Conservation (phyloP, 1,140 invertebrate genomes). For the Drosophila lacertosa region DNA sequence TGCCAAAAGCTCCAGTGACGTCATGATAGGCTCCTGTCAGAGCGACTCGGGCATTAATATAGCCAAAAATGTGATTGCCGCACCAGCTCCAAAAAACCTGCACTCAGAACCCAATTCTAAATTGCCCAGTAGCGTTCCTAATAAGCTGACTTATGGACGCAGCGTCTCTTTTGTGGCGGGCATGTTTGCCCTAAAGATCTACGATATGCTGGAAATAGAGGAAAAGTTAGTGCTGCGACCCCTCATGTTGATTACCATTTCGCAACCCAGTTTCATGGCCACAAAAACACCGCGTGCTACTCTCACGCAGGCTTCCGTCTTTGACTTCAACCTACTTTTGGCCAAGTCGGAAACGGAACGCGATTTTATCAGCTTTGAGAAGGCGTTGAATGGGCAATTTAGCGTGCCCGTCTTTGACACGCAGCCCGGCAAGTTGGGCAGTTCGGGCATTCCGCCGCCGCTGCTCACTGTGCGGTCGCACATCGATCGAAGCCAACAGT, state of each 20-base stretch:
- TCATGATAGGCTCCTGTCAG: slow-evolving; percentile 36
- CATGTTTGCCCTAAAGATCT: slow-evolving; percentile 65
- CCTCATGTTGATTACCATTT: slow-evolving; percentile 58
- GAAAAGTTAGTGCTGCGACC: slow-evolving; percentile 33
- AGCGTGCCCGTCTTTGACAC: slow-evolving; percentile 66
- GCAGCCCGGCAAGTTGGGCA: slow-evolving; percentile 56
- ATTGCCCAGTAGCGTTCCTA: neutral
- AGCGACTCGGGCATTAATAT: slow-evolving; percentile 66
- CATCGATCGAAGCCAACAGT: slow-evolving; percentile 47
- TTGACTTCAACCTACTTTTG: slow-evolving; percentile 63
- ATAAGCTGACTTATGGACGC: slow-evolving; percentile 45
- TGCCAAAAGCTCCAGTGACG: slow-evolving; percentile 30
- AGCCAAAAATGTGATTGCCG: neutral
- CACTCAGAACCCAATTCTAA: neutral
- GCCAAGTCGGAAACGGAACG: neutral
- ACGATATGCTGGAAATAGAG: slow-evolving; percentile 48
- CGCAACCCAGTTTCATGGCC: slow-evolving; percentile 76
- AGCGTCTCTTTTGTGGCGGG: slow-evolving; percentile 79
- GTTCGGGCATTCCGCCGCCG: slow-evolving; percentile 72
- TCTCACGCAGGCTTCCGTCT: slow-evolving; percentile 64
- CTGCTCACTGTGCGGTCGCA: slow-evolving; percentile 59
- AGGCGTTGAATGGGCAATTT: slow-evolving; percentile 14
- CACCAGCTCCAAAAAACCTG: neutral
- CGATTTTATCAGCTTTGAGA: neutral
- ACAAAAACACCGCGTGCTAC: slow-evolving; percentile 56